Evolutionary conservation across 2,888 invertebrate species (phyloP).

Genomic region (Geotrupes spiniger): DNA sequence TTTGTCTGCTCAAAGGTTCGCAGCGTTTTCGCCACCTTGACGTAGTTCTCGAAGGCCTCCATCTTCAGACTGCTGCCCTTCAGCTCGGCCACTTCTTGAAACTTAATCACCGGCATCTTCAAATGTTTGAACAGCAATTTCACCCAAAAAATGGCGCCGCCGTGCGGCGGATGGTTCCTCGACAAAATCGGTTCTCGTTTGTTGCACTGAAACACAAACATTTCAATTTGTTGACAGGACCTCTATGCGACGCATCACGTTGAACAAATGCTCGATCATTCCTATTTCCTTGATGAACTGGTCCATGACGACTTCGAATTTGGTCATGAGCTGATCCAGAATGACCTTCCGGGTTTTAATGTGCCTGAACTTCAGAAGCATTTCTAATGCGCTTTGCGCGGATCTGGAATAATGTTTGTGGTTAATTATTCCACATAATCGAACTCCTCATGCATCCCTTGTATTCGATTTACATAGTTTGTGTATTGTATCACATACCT

Average conservation of each 20-base stretch:
- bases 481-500: no score
- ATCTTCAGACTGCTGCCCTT: constrained; percentile 71
- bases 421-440: no score
- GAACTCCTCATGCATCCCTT: no score
- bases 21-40: constrained; percentile 70
- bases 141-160: constrained; percentile 85
- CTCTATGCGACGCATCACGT: constrained; percentile 51
- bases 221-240: neutral
- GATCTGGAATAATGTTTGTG: constrained; percentile 58
- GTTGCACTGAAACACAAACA: constrained; percentile 51
- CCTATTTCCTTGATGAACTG: constrained; percentile 84
- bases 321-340: constrained; percentile 68
- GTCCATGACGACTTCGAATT: constrained; percentile 80
- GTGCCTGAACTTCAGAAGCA: constrained; percentile 75
- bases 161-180: constrained; percentile 74
- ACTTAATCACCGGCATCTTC: constrained; percentile 75
- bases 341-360: constrained; percentile 75
- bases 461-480: no score
- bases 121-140: constrained; percentile 74
- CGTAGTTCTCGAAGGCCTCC: constrained; percentile 76
- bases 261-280: constrained; percentile 66
- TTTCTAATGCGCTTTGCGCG: constrained; percentile 77
- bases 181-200: constrained; percentile 66
- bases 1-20: constrained; percentile 72
- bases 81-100: constrained; percentile 72